Evolutionary conservation across 1,140 invertebrate species (phyloP), one percentile per base, ranked within the genome.

Genomic region (Papilio polyxenes): DNA sequence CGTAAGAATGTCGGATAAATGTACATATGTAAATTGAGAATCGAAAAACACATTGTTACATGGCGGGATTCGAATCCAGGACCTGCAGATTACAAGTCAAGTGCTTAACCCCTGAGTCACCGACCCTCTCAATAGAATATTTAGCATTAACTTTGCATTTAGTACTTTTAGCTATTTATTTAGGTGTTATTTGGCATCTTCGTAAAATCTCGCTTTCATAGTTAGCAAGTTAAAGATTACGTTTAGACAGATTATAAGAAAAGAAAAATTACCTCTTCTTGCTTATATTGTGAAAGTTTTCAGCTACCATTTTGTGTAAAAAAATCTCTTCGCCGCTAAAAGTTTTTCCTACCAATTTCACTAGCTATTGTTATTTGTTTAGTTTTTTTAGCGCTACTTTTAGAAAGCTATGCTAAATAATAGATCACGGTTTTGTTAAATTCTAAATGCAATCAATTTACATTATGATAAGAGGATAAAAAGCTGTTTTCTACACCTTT

Each of bases 381-480:
- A 53, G 75, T 77, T 77, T 77, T 40, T 76, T 77, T 77, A 77
- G 75, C 48, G 75, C 0, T 51, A 10, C 48, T 4, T 77, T 77
- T 77, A 77, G 75, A 77, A 77, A 77, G 75, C 75, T 49, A 15
- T 15, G 75, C 75, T 77, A 77, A 77, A 37, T 48, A 77, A 56
- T 77, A 77, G 75, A 77, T 77, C 75, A 77, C 75, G 75, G 44
- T 53, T 77, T 53, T 77, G 49, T 23, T 2, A n/a, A 8, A 51
- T 77, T 77, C 48, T 31, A 51, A 23, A 77, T 44, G 49, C 48
- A 75, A 75, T 20, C 72, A 75, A 75, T 75, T 48, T 48, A 48
- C 74, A 48, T 15, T 15, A 49, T 31, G 65, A 72, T 72, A 72
- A 37, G 65, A 59, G n/a, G 56, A 65, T 65, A 65, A 65, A 37